Percentiles rank a stretch among this genome's conserved stretches.
Conservation (phyloP, 2,113 vertebrate genomes). For the Serinus canaria region DNA sequence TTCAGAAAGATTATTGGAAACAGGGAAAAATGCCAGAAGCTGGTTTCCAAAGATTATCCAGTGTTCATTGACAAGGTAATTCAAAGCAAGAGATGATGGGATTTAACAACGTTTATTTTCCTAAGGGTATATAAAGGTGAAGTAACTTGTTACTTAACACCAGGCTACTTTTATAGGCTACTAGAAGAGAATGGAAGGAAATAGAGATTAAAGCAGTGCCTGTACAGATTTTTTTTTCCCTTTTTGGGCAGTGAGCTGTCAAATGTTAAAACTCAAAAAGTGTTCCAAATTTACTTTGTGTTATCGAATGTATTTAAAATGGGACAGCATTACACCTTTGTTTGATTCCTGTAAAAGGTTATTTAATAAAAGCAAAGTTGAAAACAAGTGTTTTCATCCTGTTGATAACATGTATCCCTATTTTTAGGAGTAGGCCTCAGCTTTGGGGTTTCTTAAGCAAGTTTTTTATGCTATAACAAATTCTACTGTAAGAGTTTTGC, state of each 20-base stretch:
- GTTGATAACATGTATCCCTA: accelerated
- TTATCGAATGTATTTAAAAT: background rate
- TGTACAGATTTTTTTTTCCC: background rate
- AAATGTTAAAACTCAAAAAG: background rate
- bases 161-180: background rate
- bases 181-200: background rate
- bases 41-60: slow-evolving; percentile 92
- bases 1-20: slow-evolving; percentile 95
- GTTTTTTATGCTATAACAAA: background rate
- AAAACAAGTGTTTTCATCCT: background rate
- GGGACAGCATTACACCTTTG: background rate
- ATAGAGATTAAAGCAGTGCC: background rate
- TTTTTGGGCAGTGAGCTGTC: background rate
- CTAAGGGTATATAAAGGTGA: background rate
- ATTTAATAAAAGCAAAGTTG: background rate
- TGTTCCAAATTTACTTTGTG: background rate
- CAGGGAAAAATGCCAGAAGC: slow-evolving; percentile 87
- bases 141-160: background rate
- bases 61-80: slow-evolving; percentile 91
- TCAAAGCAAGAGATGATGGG: background rate
- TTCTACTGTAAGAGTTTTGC: background rate
- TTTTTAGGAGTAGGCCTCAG: background rate
- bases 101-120: background rate
- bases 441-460: background rate
- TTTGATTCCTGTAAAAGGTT: background rate